phyloP scores from a whole-genome alignment of 2,797 vertebrate genomes.

The Meriones psammophilus region DNA sequence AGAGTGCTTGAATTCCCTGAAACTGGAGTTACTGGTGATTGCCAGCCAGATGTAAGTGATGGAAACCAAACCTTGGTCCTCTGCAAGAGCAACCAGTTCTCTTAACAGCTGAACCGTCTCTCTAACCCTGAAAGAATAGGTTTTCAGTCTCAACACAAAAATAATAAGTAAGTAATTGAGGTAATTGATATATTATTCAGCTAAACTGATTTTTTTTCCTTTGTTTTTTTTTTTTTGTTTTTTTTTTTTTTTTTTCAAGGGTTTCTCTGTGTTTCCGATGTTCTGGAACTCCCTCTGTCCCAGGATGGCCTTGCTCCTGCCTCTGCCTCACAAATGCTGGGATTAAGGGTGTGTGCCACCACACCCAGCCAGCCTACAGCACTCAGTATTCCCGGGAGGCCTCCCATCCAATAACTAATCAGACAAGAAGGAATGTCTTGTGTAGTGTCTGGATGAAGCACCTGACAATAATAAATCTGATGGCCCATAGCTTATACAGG shows the following conservation, averaged over 20 bases:
- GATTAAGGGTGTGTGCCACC: background rate
- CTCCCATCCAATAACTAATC: background rate
- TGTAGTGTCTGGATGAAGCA: no score
- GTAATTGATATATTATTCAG: background rate
- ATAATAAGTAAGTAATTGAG: background rate
- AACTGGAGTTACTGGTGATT: background rate
- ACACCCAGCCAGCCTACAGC: background rate
- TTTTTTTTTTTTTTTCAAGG: no score
- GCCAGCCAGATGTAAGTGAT: background rate
- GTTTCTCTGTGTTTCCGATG: background rate
- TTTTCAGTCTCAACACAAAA: background rate
- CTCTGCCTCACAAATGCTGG: background rate
- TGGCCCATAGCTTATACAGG: no score
- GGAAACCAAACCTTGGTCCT: background rate
- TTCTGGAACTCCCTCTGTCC: background rate
- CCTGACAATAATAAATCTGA: no score
- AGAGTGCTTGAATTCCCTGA: background rate
- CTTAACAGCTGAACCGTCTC: background rate
- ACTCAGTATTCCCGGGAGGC: background rate
- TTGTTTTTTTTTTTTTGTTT: no score
- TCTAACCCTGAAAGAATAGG: background rate
- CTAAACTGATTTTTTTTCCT: background rate
- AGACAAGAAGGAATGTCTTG: background rate
- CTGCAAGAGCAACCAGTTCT: background rate
- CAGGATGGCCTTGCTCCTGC: background rate